phyloP scores from a whole-genome alignment of 2,113 vertebrate genomes.

The Acanthisitta chloris region DNA sequence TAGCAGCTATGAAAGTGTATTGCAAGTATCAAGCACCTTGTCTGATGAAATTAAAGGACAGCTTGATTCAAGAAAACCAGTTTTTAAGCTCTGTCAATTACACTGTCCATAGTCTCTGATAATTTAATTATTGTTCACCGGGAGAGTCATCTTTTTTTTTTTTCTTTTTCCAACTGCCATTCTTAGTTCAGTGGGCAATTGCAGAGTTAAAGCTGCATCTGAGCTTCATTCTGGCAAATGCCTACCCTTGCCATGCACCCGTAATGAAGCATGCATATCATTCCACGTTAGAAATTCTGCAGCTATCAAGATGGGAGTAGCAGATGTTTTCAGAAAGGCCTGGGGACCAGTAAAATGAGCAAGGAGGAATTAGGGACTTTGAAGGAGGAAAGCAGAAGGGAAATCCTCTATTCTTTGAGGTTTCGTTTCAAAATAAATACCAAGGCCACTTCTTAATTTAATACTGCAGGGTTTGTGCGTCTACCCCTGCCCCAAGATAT shows the following conservation, averaged over 20 bases:
- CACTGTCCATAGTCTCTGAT: not conserved
- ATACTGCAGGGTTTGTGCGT: not conserved
- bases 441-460: not conserved
- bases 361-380: not conserved
- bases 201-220: not conserved
- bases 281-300: not conserved
- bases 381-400: not conserved
- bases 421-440: not conserved
- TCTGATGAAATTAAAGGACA: not conserved
- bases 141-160: not conserved
- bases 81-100: not conserved
- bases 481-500: not conserved
- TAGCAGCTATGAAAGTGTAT: not conserved
- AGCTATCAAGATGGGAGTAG: not conserved
- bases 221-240: not conserved
- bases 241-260: not conserved
- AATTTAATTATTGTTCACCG: not conserved
- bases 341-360: slow-evolving; percentile 8
- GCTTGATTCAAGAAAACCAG: not conserved
- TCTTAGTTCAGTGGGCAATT: not conserved
- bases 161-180: not conserved
- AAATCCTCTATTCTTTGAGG: not conserved
- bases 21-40: not conserved
- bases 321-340: slow-evolving; percentile 34
- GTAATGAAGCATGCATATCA: not conserved